Evolutionary conservation across 2,113 vertebrate genomes (phyloP), one percentile per base, ranked within the genome.

Genomic region (Tricholaema leucomelas): DNA sequence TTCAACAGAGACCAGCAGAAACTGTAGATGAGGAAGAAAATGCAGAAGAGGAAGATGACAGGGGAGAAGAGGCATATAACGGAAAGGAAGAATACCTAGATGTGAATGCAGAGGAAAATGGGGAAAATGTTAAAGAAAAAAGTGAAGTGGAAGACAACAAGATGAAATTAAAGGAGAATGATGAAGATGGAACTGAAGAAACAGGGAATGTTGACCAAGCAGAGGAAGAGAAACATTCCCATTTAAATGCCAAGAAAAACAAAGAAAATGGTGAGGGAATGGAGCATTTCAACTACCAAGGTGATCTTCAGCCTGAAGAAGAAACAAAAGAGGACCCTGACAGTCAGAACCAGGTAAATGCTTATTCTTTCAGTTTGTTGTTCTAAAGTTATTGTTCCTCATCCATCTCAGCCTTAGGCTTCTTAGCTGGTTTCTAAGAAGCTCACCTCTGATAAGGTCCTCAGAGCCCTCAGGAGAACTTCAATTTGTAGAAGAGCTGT

Each of bases 11-110:
- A 40, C 97, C 97, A 74, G 98, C 98, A 91, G 98, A 98, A 96
- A 98, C 95, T 79, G 97, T 98, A 27, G 97, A 98, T 23, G 98
- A 98, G 85, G 98, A 98, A 95, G 98, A 98, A 95, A 95, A 96
- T 24, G 78, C 74, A 61, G 96, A 96, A 84, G 93, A 95, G 76
- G 96, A 94, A 85, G 64, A 83, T 69, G 91, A 84, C 31, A 87
- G 27, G 27, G 81, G 17, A 28, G 96, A 91, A 82, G 89, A 94
- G 19, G 83, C 60, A 40, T 79, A 93, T 88, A 87, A 95, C 42
- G 92, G 87, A 79, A 74, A 95, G 9, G 96, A 91, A 67, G 85
- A 95, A 28, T 82, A 90, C 46, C 60, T 75, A 42, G 86, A 64
- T 55, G 12, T 77, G 72, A 97, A 92, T 60, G 92, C 95, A 82